Conservation (phyloP, 2,113 vertebrate species). For the Hippopotamus amphibius region DNA sequence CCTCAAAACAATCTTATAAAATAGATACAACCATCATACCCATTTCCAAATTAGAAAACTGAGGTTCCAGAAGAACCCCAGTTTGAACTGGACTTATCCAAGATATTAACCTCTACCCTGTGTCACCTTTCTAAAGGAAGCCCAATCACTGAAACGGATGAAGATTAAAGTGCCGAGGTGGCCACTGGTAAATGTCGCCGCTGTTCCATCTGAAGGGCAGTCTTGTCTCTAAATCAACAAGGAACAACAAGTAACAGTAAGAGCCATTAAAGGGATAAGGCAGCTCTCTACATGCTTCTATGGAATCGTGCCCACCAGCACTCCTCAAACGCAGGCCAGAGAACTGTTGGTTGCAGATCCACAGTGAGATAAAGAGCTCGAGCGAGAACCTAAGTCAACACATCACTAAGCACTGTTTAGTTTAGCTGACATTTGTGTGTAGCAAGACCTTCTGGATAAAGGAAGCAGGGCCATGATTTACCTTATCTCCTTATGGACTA, state of each 20-base stretch:
- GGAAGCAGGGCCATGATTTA: not conserved
- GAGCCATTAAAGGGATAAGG: not conserved
- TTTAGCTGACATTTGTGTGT: not conserved
- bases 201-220: not conserved
- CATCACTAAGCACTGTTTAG: not conserved
- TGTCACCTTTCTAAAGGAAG: not conserved
- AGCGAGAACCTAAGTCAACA: not conserved
- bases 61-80: not conserved
- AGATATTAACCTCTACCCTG: not conserved
- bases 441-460: constrained; percentile 22
- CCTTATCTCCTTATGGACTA: not conserved
- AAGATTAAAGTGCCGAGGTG: not conserved
- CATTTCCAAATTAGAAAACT: not conserved
- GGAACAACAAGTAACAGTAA: not conserved
- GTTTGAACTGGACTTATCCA: not conserved
- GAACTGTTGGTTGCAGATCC: not conserved
- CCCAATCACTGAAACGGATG: not conserved
- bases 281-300: not conserved
- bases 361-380: not conserved
- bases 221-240: not conserved
- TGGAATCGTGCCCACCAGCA: not conserved
- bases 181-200: not conserved
- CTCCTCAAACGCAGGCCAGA: not conserved
- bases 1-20: constrained; percentile 7
- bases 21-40: not conserved